Percentiles rank a stretch among this genome's conserved stretches.
These are phyloP conservation scores for Pterocles orientalis DNA, from an alignment of 2,113 vertebrate genomes.

Conservation along the genomic window DNA sequence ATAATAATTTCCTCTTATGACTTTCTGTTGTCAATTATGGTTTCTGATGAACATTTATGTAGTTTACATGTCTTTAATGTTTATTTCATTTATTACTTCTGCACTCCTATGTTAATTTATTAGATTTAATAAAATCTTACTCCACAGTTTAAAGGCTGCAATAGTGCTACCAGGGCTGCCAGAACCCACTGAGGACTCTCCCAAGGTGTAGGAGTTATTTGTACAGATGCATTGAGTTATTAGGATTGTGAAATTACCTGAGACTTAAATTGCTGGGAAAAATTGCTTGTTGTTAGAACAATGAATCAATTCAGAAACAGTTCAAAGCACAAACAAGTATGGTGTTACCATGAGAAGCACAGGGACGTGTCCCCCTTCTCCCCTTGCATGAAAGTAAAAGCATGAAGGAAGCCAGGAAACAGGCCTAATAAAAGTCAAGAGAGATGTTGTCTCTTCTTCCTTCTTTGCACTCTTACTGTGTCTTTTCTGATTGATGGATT, in stretches of 20 bases:
- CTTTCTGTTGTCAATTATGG: not conserved
- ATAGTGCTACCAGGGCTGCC: not conserved
- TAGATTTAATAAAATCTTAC: not conserved
- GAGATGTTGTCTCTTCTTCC: not conserved
- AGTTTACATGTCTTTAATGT: not conserved
- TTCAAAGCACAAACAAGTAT: not conserved
- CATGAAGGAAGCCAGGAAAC: not conserved
- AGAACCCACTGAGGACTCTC: not conserved
- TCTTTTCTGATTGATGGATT: constrained; percentile 53
- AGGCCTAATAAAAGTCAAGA: not conserved
- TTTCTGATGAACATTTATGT: not conserved
- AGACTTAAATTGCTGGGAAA: not conserved
- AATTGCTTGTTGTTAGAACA: not conserved
- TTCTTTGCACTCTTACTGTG: not conserved
- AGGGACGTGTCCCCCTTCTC: not conserved
- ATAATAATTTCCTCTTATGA: not conserved
- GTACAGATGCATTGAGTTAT: not conserved
- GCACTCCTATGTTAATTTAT: not conserved
- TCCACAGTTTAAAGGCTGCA: not conserved
- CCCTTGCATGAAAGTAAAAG: not conserved
- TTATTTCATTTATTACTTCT: not conserved
- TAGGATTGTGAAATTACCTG: not conserved
- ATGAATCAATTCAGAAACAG: not conserved
- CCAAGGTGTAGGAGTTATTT: not conserved
- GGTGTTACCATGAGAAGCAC: not conserved